Percentiles rank a stretch among this genome's conserved stretches.
Conservation (phyloP, 2,797 vertebrate species). For the Zenarchopterus dispar region DNA sequence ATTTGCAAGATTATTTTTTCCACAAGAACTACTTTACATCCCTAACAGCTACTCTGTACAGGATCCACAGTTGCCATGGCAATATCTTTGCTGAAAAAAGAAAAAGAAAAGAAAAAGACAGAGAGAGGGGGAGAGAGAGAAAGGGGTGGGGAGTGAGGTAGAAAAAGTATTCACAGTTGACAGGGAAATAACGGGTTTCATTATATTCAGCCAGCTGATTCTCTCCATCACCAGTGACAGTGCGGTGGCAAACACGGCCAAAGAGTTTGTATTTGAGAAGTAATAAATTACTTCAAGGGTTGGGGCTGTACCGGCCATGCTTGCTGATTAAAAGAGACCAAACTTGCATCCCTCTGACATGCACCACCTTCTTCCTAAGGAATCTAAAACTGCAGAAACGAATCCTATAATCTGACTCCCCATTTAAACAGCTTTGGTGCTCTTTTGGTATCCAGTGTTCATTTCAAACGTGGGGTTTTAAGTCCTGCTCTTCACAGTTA, state of each 20-base stretch:
- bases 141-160: not conserved
- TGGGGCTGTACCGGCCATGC: conserved; percentile 55
- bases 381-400: conserved; percentile 70
- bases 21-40: conserved; percentile 71
- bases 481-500: conserved; percentile 5
- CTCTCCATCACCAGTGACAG: conserved; percentile 73
- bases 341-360: conserved; percentile 71
- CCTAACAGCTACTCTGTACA: conserved; percentile 67
- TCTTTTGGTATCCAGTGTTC: conserved; percentile 47
- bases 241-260: conserved; percentile 40
- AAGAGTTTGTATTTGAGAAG: conserved; percentile 61
- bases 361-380: conserved; percentile 57
- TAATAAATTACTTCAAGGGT: conserved; percentile 73
- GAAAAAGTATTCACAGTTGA: conserved; percentile 74
- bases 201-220: conserved; percentile 78
- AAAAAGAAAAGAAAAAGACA: not conserved
- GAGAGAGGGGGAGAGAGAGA: not conserved
- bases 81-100: conserved; percentile 63
- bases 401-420: conserved; percentile 73
- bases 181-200: conserved; percentile 80
- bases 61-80: conserved; percentile 83
- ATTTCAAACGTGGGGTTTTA: conserved; percentile 51
- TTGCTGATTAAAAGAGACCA: conserved; percentile 74
- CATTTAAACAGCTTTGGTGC: conserved; percentile 61
- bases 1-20: conserved; percentile 81